phyloP scores from a whole-genome alignment of 1,140 invertebrate species.

The Microplitis mediator region DNA sequence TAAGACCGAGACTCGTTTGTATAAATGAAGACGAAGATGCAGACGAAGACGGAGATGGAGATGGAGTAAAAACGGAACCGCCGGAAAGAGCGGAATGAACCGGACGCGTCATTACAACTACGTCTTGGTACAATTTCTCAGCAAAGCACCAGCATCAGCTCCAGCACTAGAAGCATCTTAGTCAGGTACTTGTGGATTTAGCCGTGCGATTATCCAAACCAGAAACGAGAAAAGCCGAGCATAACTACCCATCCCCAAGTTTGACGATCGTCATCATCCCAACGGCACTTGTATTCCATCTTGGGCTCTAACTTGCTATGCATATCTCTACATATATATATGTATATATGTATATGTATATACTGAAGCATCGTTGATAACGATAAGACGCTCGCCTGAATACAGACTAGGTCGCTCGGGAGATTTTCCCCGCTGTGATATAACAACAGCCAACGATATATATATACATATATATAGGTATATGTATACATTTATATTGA shows the following conservation, averaged over 20 bases:
- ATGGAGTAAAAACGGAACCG: background rate
- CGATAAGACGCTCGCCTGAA: conserved; percentile 17
- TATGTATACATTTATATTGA: background rate
- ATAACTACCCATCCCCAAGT: conserved; percentile 26
- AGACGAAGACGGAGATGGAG: background rate
- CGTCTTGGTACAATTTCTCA: conserved; percentile 21
- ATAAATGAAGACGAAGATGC: background rate
- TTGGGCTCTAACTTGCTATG: background rate
- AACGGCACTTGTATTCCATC: background rate
- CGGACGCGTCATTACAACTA: conserved; percentile 14
- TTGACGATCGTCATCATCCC: conserved; percentile 23
- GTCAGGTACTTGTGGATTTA: conserved; percentile 25
- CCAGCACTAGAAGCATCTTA: background rate
- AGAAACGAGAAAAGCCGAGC: conserved; percentile 17
- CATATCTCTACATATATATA: too few relatives aligned
- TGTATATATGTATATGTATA: background rate
- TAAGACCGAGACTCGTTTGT: background rate
- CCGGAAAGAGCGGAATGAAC: background rate
- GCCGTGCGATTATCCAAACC: conserved; percentile 20
- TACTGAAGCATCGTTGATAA: conserved; percentile 24
- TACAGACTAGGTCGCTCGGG: too few relatives aligned
- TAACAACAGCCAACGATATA: conserved; percentile 9
- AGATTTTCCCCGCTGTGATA: conserved; percentile 10
- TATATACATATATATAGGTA: too few relatives aligned
- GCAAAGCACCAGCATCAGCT: background rate